Percentiles rank a stretch among this genome's conserved stretches.
Evolutionary conservation across 2,888 invertebrate species (phyloP).

Genomic region (Alentia gelatinosa): DNA sequence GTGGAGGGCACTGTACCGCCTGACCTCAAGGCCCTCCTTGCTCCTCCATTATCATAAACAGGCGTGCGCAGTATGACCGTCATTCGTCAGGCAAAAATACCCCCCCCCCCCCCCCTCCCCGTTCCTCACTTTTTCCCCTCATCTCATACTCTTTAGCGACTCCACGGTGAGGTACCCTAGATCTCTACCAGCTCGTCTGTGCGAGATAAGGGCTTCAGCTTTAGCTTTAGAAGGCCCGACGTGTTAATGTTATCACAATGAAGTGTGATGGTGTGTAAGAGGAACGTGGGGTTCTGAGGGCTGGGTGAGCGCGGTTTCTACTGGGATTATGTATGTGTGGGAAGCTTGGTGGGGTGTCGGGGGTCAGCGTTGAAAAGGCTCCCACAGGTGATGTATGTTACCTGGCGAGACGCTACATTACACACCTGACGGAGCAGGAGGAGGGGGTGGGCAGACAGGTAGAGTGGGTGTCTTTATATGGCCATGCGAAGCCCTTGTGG

Average conservation of each 20-base stretch:
- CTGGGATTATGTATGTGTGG: too few species aligned
- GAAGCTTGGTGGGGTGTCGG: neutral
- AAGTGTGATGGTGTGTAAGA: neutral
- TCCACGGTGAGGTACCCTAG: too few species aligned
- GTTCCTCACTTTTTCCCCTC: too few species aligned
- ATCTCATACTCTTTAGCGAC: neutral
- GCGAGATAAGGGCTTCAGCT: neutral
- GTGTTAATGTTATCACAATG: slow-evolving; percentile 1
- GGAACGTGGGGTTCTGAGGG: too few species aligned
- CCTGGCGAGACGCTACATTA: neutral
- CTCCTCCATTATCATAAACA: neutral
- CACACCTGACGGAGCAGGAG: neutral
- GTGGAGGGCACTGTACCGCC: neutral
- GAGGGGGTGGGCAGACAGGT: neutral
- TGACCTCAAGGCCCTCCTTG: neutral
- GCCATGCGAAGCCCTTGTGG: neutral
- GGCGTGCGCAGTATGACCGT: neutral
- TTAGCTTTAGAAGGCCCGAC: too few species aligned
- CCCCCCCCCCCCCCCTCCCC: too few species aligned
- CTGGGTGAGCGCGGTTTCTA: too few species aligned
- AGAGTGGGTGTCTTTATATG: neutral
- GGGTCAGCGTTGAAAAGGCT: neutral
- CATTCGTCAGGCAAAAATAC: neutral
- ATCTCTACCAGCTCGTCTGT: neutral
- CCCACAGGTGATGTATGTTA: neutral